Conservation (phyloP, 2,113 vertebrate genomes). For the Oxyruncus cristatus region DNA sequence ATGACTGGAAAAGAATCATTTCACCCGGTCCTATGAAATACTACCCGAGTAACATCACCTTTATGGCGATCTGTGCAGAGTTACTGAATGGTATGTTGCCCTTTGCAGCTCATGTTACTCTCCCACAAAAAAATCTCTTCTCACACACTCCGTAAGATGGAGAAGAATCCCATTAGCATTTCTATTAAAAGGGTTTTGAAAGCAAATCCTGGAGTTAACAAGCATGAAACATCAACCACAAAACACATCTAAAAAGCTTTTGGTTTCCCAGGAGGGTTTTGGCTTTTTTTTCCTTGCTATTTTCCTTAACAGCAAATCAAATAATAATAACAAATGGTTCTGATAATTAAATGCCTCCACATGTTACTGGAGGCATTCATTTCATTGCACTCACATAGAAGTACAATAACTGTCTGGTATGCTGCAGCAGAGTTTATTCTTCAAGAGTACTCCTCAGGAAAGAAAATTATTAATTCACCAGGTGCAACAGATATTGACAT, state of each 20-base stretch:
- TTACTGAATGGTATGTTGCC: background rate
- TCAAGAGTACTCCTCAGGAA: background rate
- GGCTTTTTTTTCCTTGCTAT: background rate
- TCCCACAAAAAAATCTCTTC: background rate
- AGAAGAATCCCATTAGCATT: background rate
- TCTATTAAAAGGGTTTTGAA: slow-evolving; percentile 30
- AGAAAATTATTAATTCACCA: background rate
- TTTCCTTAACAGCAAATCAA: slow-evolving; percentile 39
- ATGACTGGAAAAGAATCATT: background rate
- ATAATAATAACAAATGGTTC: slow-evolving; percentile 28
- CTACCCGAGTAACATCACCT: background rate
- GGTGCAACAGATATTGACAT: background rate
- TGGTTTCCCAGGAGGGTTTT: background rate
- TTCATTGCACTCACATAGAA: background rate
- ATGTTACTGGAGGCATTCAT: background rate
- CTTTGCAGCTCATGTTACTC: background rate
- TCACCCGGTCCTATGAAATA: background rate
- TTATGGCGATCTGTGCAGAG: background rate
- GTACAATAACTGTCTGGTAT: background rate
- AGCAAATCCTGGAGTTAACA: slow-evolving; percentile 26
- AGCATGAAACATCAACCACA: slow-evolving; percentile 33
- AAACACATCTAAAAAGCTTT: slow-evolving; percentile 32
- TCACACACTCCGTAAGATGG: background rate
- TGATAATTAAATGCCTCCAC: slow-evolving; percentile 43
- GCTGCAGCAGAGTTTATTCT: background rate